Evolutionary conservation across 2,113 vertebrate genomes (phyloP).

Genomic region (Corapipo altera): DNA sequence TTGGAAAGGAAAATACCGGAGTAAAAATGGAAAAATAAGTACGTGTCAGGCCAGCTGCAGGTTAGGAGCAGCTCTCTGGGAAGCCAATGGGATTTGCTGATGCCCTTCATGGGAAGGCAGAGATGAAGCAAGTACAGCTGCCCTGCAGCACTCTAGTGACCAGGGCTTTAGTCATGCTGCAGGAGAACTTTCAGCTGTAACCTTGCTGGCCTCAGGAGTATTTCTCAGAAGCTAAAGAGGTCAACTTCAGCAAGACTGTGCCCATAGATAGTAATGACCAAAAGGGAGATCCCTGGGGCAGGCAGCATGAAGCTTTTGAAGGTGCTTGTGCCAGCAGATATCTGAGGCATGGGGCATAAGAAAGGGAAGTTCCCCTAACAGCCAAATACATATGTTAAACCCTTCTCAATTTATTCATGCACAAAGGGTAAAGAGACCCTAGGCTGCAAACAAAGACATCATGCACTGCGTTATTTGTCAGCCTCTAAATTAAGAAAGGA

Average conservation of each 20-base stretch:
- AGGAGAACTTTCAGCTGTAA: not conserved
- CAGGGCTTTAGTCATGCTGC: not conserved
- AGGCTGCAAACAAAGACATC: not conserved
- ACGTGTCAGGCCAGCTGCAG: constrained; percentile 41
- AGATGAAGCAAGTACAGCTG: not conserved
- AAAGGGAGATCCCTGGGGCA: not conserved
- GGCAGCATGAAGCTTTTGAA: not conserved
- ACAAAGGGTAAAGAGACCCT: not conserved
- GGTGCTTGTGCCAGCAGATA: not conserved
- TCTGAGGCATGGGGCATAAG: not conserved
- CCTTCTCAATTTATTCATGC: not conserved
- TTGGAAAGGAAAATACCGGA: constrained; percentile 50
- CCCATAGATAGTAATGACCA: not conserved
- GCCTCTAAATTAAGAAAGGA: not conserved
- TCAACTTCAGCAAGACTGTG: not conserved
- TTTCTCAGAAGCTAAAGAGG: not conserved
- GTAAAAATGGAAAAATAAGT: constrained; percentile 63
- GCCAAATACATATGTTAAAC: not conserved
- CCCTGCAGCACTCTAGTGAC: not conserved
- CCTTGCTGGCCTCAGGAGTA: not conserved
- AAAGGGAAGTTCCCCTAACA: not conserved
- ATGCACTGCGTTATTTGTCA: not conserved
- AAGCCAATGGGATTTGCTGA: constrained; percentile 43
- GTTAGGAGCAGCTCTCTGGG: constrained; percentile 15
- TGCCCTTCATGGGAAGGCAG: constrained; percentile 8